A percentile compares a stretch with the other conserved stretches of the same genome.
Conservation (phyloP, 2,113 vertebrate species). For the Glaucidium brasilianum region DNA sequence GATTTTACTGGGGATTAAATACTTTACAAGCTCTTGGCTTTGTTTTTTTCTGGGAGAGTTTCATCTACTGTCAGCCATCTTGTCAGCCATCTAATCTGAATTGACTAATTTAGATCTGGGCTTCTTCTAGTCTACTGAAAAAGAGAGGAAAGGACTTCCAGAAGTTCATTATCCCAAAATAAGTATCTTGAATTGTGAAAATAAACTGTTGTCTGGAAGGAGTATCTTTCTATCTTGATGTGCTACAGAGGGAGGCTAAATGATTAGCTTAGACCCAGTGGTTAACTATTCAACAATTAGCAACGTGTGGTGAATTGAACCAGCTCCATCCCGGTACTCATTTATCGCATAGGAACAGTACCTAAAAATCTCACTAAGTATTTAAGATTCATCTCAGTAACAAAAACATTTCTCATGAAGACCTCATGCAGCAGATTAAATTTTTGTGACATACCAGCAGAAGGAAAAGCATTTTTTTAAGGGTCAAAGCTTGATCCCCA, state of each 20-base stretch:
- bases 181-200: not conserved
- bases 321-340: not conserved
- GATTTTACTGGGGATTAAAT: not conserved
- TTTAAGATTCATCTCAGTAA: not conserved
- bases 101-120: not conserved
- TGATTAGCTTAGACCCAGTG: not conserved
- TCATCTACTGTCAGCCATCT: not conserved
- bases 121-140: not conserved
- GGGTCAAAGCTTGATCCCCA: not conserved
- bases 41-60: not conserved
- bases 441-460: not conserved
- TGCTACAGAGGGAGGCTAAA: not conserved
- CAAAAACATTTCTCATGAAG: not conserved
- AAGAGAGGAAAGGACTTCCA: not conserved
- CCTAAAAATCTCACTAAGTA: not conserved
- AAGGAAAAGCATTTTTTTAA: not conserved
- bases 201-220: not conserved
- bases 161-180: not conserved
- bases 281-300: not conserved
- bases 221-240: not conserved
- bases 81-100: not conserved
- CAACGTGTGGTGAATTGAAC: not conserved
- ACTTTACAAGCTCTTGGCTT: not conserved
- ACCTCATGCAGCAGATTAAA: not conserved
- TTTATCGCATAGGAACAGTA: not conserved